Evolutionary conservation across 2,113 vertebrate genomes (phyloP), one percentile per base, ranked within the genome.

Genomic region (Tursiops truncatus): DNA sequence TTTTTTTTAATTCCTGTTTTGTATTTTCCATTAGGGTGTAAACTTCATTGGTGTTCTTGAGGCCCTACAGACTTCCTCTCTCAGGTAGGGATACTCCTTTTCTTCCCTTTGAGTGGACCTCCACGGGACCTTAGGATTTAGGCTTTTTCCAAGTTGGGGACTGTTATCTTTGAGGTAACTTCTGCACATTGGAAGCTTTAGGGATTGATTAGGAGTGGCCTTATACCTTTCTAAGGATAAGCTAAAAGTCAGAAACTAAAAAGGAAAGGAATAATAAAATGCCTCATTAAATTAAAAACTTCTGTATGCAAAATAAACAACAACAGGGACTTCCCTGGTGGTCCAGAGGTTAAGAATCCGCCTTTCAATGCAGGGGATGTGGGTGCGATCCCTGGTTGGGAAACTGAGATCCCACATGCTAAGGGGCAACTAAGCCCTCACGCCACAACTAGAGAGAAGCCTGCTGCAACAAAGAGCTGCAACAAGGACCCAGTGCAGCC

Each of bases 151-250:
- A 94, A 77, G 41, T 33, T 50, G 65, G 41, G 12, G 13, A 88
- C 65, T 63, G 38, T 31, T 68, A 83, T 31, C 25, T 88, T 62
- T 91, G 74, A 81, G 60, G 84, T 62, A 89, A 94, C 44, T 44
- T 77, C 12, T 41, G 33, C 8, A 81, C 11, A 68, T 84, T 41
- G 95, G 41, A 95, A 92, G 65, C 11, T 82, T 89, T 33, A 89
- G 62, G 53, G 31, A 91, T 38, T 94, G 44, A 86, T 70, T 81
- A 70, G 41, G n/a, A 82, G 26, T 62, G 25, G 41, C 2, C 50
- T 92, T 90, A 50, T 26, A 76, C 47, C 36, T 90, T 92, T 94
- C 91, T 79, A 67, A 93, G 74, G 76, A 93, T 47, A 95, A 68
- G 20, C 28, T 73, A 77, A 80, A 95, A 95, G 63, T 89, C n/a